Conservation (phyloP, 1,140 invertebrate genomes). For the Nasonia giraulti region DNA sequence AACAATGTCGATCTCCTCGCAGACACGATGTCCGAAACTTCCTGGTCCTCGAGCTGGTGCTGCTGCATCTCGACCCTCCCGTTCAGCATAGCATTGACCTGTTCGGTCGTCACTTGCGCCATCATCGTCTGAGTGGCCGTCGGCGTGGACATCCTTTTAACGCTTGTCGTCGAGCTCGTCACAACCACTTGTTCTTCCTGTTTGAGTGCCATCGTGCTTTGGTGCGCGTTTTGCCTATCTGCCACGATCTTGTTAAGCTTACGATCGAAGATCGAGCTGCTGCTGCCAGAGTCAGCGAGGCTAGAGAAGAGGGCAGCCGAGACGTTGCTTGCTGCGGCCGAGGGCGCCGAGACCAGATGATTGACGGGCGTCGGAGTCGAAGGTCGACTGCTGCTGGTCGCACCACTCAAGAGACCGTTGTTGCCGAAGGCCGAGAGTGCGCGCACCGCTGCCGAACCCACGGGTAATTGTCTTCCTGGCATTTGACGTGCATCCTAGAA, state of each 20-base stretch:
- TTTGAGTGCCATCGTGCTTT: constrained; percentile 38
- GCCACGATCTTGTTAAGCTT: constrained; percentile 68
- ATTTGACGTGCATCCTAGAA: constrained; percentile 70
- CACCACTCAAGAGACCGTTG: constrained; percentile 57
- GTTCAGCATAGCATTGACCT: constrained; percentile 22
- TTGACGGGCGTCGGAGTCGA: constrained; percentile 65
- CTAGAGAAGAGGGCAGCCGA: not conserved
- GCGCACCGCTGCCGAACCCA: constrained; percentile 79
- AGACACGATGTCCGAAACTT: constrained; percentile 63
- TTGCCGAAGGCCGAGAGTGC: constrained; percentile 76
- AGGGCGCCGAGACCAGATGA: not conserved
- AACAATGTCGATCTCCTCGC: constrained; percentile 11
- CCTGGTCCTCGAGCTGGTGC: constrained; percentile 46
- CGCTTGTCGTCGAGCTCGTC: not conserved
- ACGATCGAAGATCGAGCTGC: constrained; percentile 59
- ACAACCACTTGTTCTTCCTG: constrained; percentile 43
- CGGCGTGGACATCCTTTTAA: constrained; percentile 2
- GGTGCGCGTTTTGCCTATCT: constrained; percentile 63
- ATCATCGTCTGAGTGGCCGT: not conserved
- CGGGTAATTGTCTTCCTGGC: constrained; percentile 68
- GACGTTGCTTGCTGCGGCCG: not conserved
- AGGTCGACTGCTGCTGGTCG: constrained; percentile 67
- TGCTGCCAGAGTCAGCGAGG: not conserved
- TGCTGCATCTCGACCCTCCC: constrained; percentile 29
- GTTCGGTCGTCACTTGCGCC: constrained; percentile 9